These are phyloP conservation scores for Myrmecophaga tridactyla DNA, from an alignment of 2,113 vertebrate species.

Conservation along the genomic window DNA sequence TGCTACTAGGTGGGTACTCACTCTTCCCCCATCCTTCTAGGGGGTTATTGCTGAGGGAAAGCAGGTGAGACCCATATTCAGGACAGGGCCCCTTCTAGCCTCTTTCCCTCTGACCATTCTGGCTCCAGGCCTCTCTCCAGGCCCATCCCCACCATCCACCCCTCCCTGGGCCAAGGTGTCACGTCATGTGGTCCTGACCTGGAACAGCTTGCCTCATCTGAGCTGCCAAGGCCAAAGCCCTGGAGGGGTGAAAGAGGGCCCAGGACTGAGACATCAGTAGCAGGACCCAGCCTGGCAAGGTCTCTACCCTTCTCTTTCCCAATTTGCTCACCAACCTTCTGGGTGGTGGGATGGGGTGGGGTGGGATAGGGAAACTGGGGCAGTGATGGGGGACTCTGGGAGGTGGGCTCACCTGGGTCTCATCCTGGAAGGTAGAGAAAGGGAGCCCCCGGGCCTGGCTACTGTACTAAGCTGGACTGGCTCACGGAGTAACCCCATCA, in stretches of 20 bases:
- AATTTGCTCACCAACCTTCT: background rate
- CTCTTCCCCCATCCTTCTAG: accelerated
- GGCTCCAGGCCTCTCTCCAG: background rate
- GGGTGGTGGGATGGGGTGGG: too few species aligned
- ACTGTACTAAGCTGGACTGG: background rate
- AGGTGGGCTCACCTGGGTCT: background rate
- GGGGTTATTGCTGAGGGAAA: background rate
- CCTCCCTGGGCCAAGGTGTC: background rate
- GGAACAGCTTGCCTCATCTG: background rate
- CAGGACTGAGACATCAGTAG: background rate
- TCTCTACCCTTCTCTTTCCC: background rate
- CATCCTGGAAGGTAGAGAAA: background rate
- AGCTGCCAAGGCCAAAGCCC: background rate
- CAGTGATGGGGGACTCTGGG: background rate
- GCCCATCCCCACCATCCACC: background rate
- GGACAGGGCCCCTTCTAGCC: background rate
- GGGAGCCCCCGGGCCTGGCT: background rate
- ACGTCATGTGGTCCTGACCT: background rate
- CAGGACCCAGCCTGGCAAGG: too few species aligned
- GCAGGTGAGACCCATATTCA: background rate
- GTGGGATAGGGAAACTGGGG: accelerated
- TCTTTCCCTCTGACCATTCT: background rate
- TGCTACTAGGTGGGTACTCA: background rate
- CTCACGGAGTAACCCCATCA: background rate
- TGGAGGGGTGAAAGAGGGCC: too few species aligned